These are phyloP conservation scores for Coelogynopora nodosa DNA, from an alignment of 2,888 invertebrate genomes.

Conservation along the genomic window DNA sequence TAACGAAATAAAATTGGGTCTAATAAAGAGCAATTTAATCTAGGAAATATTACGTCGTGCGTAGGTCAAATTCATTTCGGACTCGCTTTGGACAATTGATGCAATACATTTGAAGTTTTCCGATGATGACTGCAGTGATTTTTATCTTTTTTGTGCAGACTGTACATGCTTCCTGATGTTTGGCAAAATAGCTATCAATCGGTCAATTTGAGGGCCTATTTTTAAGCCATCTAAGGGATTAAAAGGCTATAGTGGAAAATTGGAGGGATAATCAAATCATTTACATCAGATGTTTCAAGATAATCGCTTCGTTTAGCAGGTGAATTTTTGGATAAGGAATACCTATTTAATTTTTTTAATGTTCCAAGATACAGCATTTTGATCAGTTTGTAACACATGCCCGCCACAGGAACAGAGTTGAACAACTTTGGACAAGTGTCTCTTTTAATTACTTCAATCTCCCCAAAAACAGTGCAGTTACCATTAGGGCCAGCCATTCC, in stretches of 20 bases:
- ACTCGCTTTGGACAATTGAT: neutral
- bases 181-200: neutral
- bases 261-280: neutral
- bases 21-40: neutral
- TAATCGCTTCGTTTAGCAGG: constrained; percentile 2
- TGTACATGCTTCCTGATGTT: no score
- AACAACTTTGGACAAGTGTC: neutral
- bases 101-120: neutral
- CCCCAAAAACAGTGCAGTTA: no score
- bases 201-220: neutral
- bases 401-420: neutral
- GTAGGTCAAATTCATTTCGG: neutral
- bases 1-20: neutral
- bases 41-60: neutral
- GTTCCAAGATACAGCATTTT: neutral
- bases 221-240: constrained; percentile 3
- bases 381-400: neutral
- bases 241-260: constrained; percentile 4
- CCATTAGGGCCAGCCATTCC: no score
- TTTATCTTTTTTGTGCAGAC: neutral
- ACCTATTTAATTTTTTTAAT: neutral
- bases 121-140: constrained; percentile 7
- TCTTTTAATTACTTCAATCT: neutral
- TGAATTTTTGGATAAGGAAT: neutral
- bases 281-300: constrained; percentile 13